Evolutionary conservation across 2,888 invertebrate species (phyloP).

Genomic region (Sesamia inferens): DNA sequence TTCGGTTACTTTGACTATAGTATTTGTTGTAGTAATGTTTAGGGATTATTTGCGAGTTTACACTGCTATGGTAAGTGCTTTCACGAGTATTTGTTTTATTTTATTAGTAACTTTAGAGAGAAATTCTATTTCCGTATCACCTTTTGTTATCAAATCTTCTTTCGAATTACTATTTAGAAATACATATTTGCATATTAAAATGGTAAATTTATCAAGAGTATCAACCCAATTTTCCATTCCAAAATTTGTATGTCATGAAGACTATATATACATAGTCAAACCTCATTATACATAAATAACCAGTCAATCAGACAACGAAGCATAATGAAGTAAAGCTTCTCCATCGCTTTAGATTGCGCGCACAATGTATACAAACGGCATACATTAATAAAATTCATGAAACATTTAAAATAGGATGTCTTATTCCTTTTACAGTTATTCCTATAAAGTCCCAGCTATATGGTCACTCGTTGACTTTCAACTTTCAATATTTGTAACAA

Average conservation of each 20-base stretch:
- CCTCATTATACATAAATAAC: background rate
- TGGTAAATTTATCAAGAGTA: background rate
- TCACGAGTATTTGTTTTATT: conserved; percentile 7
- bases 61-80: conserved; percentile 29
- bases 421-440: conserved; percentile 14
- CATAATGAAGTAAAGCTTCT: conserved; percentile 5
- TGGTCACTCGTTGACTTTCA: conserved; percentile 35
- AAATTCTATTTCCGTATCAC: background rate
- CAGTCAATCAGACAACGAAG: background rate
- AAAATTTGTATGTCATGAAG: background rate
- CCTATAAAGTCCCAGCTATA: conserved; percentile 31
- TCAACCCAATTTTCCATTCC: background rate
- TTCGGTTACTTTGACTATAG: conserved; percentile 35
- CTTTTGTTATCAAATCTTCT: background rate
- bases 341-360: conserved; percentile 9
- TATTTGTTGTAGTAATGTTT: conserved; percentile 36
- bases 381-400: conserved; percentile 27
- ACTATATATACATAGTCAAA: background rate
- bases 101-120: background rate
- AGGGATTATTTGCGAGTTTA: conserved; percentile 30
- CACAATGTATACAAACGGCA: conserved; percentile 17
- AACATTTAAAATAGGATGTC: conserved; percentile 18
- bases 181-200: background rate
- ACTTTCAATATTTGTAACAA: conserved; percentile 49
- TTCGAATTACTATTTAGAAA: background rate